Base-by-base conservation (phyloP, 2,113 vertebrate species). In the Nothobranchius furzeri region DNA sequence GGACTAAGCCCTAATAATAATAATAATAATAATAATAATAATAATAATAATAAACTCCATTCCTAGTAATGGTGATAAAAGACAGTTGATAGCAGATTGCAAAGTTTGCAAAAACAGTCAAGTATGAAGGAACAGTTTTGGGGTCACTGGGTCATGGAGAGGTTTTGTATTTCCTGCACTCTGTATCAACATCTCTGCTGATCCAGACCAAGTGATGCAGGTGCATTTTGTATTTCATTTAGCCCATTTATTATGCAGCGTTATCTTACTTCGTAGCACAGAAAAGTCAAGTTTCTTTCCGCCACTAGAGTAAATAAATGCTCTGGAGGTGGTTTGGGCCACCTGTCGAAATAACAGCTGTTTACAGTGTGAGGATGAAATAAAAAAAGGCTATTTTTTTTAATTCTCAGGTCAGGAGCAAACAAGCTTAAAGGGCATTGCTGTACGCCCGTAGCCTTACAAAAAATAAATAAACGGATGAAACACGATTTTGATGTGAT, bases 101-200 rank as follows among this genome's bases (percentile, higher is more conserved):
- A 59, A 72, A 60, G 58, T 83, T 79, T 81, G 64, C 64, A 63
- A 30, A 67, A 59, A 54, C 65, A 75, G 56, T 81, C 74, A 60
- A 61, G 54, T 75, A 50, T 81, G 57, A 78, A 75, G 73, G 84
- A 83, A 73, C 76, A 15, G 47, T 80, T 84, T 89, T 65, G 53
- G 74, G 78, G 82, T 87, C 79, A 85, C 42, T 69, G 68, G 87
- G 79, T 25, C 79, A 77, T 40, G 51, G 76, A 46, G 76, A 79
- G 71, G 72, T 79, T 87, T 74, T 60, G 52, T 55, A 58, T 81
- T 71, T 74, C 56, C 36, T 57, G 59, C 53, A 63, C 66, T 75
- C 52, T 35, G 37, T 75, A 67, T 85, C 70, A 80, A 54, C 73
- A 68, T 70, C 51, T 75, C 49, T 53, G 51, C 56, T 68, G 64